Conservation (phyloP, 2,797 vertebrate species). For the Alectoris magna region DNA sequence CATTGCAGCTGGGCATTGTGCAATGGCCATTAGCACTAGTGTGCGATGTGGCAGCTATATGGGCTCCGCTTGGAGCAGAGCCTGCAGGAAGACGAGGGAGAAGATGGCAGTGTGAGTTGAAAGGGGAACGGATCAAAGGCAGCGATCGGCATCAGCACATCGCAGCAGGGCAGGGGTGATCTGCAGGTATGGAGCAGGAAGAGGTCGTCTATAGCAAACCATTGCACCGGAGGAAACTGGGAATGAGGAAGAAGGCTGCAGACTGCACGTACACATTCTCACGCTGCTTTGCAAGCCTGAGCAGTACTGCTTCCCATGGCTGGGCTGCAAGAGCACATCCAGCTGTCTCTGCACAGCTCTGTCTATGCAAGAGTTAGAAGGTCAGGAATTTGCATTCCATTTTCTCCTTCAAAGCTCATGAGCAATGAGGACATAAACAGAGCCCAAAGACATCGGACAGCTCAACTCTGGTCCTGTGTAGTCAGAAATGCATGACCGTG, state of each 20-base stretch:
- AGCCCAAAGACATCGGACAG: too few species aligned
- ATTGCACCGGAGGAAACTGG: conserved; percentile 21
- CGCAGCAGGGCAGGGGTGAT: conserved; percentile 1
- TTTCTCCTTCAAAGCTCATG: too few species aligned
- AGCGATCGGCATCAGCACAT: conserved; percentile 26
- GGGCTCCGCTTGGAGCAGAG: neutral
- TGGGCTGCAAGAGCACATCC: neutral
- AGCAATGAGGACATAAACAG: too few species aligned
- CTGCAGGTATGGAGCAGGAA: conserved; percentile 26
- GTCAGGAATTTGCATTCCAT: too few species aligned
- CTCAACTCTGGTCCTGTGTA: too few species aligned
- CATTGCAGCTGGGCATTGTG: neutral
- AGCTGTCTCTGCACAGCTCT: neutral
- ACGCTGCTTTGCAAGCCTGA: conserved; percentile 45
- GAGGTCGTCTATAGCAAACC: conserved; percentile 23
- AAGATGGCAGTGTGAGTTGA: neutral
- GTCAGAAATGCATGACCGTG: too few species aligned
- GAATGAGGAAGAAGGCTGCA: conserved; percentile 47
- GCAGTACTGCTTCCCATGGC: neutral
- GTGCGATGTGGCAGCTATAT: neutral
- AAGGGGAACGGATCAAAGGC: conserved; percentile 45
- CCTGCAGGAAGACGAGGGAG: neutral
- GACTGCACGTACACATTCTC: neutral
- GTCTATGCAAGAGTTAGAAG: neutral
- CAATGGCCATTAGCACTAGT: conserved; percentile 67